A percentile compares a stretch with the other conserved stretches of the same genome.
Conservation (phyloP, 2,113 vertebrate genomes). For the Notiomystis cincta region DNA sequence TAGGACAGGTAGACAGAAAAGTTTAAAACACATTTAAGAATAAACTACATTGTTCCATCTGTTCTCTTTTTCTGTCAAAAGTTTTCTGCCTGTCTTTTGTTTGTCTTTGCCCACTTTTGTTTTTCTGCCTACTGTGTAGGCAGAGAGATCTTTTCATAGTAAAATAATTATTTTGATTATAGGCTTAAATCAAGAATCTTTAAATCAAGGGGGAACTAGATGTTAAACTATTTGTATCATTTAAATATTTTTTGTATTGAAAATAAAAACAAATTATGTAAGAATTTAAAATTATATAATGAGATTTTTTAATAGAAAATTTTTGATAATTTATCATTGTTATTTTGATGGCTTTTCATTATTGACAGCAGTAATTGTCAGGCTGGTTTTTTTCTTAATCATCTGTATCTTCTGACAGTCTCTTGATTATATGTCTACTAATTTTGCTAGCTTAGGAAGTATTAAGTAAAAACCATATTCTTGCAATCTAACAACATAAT, state of each 20-base stretch:
- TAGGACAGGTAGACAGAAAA: background rate
- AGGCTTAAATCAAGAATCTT: conserved; percentile 23
- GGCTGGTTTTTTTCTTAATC: background rate
- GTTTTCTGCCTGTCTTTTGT: background rate
- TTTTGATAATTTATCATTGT: background rate
- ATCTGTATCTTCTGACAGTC: background rate
- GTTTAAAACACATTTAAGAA: background rate
- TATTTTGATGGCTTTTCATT: background rate
- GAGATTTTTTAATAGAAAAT: conserved; percentile 5
- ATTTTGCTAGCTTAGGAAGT: background rate
- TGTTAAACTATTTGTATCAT: background rate
- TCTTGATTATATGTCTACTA: background rate
- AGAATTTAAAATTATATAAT: background rate
- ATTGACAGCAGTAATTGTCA: background rate
- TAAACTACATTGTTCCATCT: background rate
- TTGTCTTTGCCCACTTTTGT: background rate
- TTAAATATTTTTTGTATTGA: background rate
- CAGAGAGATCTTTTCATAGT: background rate
- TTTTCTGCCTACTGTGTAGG: background rate
- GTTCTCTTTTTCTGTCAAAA: background rate
- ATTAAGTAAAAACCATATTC: background rate
- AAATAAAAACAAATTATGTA: background rate
- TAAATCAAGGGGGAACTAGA: background rate
- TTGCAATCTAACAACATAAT: background rate
- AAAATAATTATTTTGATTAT: conserved; percentile 49